Conservation (phyloP, 1,140 invertebrate genomes). For the Aphaenogaster rudis region DNA sequence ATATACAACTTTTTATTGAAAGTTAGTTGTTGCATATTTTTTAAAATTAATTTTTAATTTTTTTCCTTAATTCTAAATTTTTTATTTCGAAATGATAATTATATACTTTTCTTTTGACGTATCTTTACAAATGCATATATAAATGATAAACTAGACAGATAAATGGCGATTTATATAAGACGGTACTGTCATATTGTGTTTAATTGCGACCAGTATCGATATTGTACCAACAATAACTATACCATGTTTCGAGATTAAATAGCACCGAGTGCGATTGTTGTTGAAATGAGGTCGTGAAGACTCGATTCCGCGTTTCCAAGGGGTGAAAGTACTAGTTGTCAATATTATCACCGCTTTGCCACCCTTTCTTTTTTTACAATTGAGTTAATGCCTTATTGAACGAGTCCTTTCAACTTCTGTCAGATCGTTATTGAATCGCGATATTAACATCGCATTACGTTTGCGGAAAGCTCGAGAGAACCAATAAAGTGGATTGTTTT, state of each 20-base stretch:
- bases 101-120: neutral
- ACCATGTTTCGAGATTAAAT: conserved; percentile 13
- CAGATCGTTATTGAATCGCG: conserved; percentile 30
- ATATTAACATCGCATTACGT: conserved; percentile 18
- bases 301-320: conserved; percentile 32
- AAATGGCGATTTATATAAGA: neutral
- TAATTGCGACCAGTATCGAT: neutral
- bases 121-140: neutral
- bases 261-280: conserved; percentile 34
- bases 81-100: neutral
- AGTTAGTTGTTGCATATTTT: neutral
- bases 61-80: too few species aligned
- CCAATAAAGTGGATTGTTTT: neutral
- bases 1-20: neutral
- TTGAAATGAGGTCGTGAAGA: conserved; percentile 28
- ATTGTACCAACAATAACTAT: conserved; percentile 13
- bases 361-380: conserved; percentile 29
- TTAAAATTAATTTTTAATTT: neutral
- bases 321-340: conserved; percentile 45
- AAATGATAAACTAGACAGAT: neutral
- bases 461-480: neutral
- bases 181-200: neutral
- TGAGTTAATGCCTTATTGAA: conserved; percentile 32
- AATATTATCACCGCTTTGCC: conserved; percentile 36
- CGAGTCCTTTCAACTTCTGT: conserved; percentile 33